Conservation (phyloP, 2,797 vertebrate genomes). For the Astyanax mexicanus region DNA sequence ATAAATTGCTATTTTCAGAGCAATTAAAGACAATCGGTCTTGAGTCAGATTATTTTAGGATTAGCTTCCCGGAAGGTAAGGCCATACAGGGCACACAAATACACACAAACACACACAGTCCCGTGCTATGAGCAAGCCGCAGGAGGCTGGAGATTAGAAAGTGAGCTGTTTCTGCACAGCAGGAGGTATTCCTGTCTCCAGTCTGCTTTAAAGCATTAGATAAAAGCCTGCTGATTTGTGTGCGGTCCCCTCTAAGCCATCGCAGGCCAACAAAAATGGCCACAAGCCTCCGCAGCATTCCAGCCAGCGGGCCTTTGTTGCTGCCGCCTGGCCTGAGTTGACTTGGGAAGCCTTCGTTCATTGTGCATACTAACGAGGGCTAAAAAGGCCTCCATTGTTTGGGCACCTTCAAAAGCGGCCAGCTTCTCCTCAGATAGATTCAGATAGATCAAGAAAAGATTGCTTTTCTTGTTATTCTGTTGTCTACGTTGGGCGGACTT, state of each 20-base stretch:
- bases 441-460: neutral
- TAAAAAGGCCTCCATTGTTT: constrained; percentile 34
- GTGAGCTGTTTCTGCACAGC: constrained; percentile 20
- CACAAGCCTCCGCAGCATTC: constrained; percentile 10
- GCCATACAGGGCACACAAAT: too few relatives aligned
- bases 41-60: too few relatives aligned
- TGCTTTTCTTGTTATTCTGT: neutral
- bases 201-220: constrained; percentile 25
- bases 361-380: constrained; percentile 53
- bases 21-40: too few relatives aligned
- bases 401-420: constrained; percentile 11
- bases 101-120: neutral
- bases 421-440: neutral
- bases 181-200: constrained; percentile 44
- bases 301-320: constrained; percentile 41
- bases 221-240: constrained; percentile 45
- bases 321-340: constrained; percentile 30
- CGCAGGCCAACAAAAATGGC: constrained; percentile 36
- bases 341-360: constrained; percentile 17
- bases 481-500: neutral
- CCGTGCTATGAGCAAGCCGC: neutral
- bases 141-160: constrained; percentile 36
- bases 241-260: constrained; percentile 23
- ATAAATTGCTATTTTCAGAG: too few relatives aligned
- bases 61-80: too few relatives aligned